These are phyloP conservation scores for Lutjanus argentimaculatus DNA, from an alignment of 2,797 vertebrate species.

Conservation along the genomic window DNA sequence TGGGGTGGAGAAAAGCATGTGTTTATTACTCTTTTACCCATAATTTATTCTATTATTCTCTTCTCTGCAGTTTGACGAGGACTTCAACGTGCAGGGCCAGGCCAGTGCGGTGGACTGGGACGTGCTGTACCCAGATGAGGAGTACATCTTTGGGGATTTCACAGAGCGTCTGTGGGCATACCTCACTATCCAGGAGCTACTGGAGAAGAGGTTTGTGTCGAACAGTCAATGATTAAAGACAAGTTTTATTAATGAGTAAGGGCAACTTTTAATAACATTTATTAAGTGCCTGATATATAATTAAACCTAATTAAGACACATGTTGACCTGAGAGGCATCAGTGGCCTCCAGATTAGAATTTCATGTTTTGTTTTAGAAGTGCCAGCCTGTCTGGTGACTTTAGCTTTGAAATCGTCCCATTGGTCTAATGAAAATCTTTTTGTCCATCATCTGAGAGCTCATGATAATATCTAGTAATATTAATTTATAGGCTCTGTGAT, in stretches of 20 bases:
- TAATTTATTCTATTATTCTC: background rate
- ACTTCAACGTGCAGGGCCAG: slow-evolving; percentile 80
- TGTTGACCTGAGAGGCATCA: too few species aligned
- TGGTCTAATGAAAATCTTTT: background rate
- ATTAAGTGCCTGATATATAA: too few species aligned
- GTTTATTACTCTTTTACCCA: background rate
- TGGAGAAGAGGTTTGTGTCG: slow-evolving; percentile 84
- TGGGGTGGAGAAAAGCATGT: background rate
- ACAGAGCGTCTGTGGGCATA: slow-evolving; percentile 95
- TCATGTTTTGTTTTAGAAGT: too few species aligned
- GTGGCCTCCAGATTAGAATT: too few species aligned
- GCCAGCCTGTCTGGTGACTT: background rate
- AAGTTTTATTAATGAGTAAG: too few species aligned
- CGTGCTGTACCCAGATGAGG: slow-evolving; percentile 83
- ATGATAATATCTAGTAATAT: background rate
- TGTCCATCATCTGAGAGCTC: background rate
- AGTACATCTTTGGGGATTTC: slow-evolving; percentile 93
- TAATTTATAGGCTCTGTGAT: background rate
- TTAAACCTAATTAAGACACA: too few species aligned
- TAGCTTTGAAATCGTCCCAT: background rate
- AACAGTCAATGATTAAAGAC: too few species aligned
- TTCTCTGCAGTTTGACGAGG: slow-evolving; percentile 50
- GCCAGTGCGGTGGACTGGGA: slow-evolving; percentile 80
- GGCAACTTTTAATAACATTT: too few species aligned
- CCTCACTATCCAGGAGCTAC: slow-evolving; percentile 92